Conservation (phyloP, 2,113 vertebrate species). For the Bettongia penicillata region DNA sequence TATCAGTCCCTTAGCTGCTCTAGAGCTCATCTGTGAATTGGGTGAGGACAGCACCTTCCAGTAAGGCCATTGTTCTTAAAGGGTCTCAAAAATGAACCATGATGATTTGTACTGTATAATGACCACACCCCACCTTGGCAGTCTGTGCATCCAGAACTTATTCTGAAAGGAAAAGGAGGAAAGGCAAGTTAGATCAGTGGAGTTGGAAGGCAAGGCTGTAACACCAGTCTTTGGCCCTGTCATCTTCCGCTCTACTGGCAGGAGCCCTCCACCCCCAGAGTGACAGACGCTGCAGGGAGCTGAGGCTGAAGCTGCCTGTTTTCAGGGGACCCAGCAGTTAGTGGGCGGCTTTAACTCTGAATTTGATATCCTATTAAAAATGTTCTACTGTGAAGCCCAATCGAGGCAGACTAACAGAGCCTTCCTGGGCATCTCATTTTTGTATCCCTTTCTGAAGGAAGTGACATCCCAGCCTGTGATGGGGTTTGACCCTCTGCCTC, state of each 20-base stretch:
- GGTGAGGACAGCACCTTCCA: not conserved
- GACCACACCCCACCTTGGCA: not conserved
- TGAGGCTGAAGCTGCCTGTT: not conserved
- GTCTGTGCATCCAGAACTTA: not conserved
- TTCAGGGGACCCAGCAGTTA: not conserved
- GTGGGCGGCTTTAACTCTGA: not conserved
- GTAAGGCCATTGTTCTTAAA: not conserved
- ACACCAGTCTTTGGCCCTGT: not conserved
- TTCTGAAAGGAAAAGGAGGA: not conserved
- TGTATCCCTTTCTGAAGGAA: slow-evolving; percentile 85
- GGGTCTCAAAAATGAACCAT: not conserved
- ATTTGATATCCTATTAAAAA: not conserved
- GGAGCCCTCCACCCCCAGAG: not conserved
- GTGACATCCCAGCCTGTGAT: slow-evolving; percentile 96
- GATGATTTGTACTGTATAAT: not conserved
- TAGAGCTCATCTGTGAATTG: not conserved
- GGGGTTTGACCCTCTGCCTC: slow-evolving; percentile 96
- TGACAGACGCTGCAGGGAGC: accelerated
- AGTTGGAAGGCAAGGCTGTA: not conserved
- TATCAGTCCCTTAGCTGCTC: not conserved
- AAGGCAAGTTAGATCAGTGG: not conserved
- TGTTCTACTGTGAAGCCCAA: not conserved
- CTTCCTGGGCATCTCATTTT: not conserved
- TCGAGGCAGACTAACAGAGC: not conserved
- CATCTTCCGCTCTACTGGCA: not conserved